A percentile compares a stretch with the other conserved stretches of the same genome.
phyloP scores from a whole-genome alignment of 2,888 invertebrate species.

The Andrena hattorfiana region DNA sequence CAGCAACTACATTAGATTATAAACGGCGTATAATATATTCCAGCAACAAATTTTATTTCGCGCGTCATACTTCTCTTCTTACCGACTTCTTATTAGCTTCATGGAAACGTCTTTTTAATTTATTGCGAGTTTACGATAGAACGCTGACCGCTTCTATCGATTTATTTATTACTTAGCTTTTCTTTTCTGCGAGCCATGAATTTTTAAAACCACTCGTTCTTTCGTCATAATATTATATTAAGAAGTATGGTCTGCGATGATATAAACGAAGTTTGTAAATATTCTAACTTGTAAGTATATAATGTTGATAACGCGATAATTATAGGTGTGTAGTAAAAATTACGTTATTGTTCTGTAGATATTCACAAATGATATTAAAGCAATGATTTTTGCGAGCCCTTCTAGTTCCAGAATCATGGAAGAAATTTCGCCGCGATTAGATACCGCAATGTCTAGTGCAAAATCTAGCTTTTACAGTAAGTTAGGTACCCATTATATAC shows the following conservation, averaged over 20 bases:
- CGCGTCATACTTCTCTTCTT: slow-evolving; percentile 25
- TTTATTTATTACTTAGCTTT: slow-evolving; percentile 47
- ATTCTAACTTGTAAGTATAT: slow-evolving; percentile 61
- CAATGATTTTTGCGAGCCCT: slow-evolving; percentile 45
- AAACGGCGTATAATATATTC: slow-evolving; percentile 67
- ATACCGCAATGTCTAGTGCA: slow-evolving; percentile 41
- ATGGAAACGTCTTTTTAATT: slow-evolving; percentile 39
- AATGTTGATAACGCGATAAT: slow-evolving; percentile 45
- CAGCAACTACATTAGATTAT: slow-evolving; percentile 84
- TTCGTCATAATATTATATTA: slow-evolving; percentile 16
- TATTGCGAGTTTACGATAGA: slow-evolving; percentile 37
- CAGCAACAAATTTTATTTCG: slow-evolving; percentile 46
- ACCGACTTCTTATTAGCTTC: slow-evolving; percentile 18
- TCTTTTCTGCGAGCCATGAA: neutral
- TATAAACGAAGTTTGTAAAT: slow-evolving; percentile 63
- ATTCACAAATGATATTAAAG: slow-evolving; percentile 59
- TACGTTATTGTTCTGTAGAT: slow-evolving; percentile 60
- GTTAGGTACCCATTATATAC: slow-evolving; percentile 35
- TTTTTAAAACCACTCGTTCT: slow-evolving; percentile 18
- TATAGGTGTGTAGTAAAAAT: slow-evolving; percentile 33
- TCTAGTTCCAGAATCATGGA: slow-evolving; percentile 40
- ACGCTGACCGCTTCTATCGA: neutral
- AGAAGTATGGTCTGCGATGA: slow-evolving; percentile 28
- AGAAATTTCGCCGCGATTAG: slow-evolving; percentile 37
- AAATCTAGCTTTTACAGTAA: slow-evolving; percentile 49